Evolutionary conservation across 2,888 invertebrate genomes (phyloP), one percentile per base, ranked within the genome.

Genomic region (Nineta flava): DNA sequence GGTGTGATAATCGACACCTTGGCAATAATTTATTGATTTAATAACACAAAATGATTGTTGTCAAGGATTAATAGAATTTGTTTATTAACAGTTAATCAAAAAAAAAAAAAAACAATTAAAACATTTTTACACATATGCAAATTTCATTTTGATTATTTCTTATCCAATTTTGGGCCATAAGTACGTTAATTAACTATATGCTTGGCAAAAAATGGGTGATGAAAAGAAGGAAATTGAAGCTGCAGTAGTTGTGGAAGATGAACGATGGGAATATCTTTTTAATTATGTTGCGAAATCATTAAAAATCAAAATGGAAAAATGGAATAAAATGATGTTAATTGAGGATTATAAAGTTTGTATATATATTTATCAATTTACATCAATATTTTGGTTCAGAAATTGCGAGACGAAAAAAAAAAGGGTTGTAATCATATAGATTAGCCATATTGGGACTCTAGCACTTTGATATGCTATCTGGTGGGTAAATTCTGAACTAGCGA

Each of bases 271-370:
- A 56, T 91, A 85, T 64, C 73, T 95, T 50, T 76, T 81, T 49
- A 80, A 82, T 60, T 90, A 81, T 62, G 66, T 87, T 38, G 65
- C 77, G 19, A 81, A 77, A 62, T 74, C 84, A 9, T 75, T 90
- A 57, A 83, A 83, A 62, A 69, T 90, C 53, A 94, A 92, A 68
- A 68, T 77, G 50, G 94, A 94, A 54, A 87, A 84, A 73, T 95
- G 92, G 90, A 64, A 71, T 46, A 92, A 88, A 68, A 83, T 93
- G 77, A 79, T 88, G 55, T 70, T 72, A 41, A 71, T 65, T 47
- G 79, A 82, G 45, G 85, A 87, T 53, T 79, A 76, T 58, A 77
- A 75, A 70, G 84, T 82, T 47, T 13, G 26, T 12, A 38, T 7
- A 10, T n/a, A 32, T 9, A 32, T 32, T 7, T 32, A 9, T 32